phyloP scores from a whole-genome alignment of 2,113 vertebrate genomes.

The Cavia porcellus region DNA sequence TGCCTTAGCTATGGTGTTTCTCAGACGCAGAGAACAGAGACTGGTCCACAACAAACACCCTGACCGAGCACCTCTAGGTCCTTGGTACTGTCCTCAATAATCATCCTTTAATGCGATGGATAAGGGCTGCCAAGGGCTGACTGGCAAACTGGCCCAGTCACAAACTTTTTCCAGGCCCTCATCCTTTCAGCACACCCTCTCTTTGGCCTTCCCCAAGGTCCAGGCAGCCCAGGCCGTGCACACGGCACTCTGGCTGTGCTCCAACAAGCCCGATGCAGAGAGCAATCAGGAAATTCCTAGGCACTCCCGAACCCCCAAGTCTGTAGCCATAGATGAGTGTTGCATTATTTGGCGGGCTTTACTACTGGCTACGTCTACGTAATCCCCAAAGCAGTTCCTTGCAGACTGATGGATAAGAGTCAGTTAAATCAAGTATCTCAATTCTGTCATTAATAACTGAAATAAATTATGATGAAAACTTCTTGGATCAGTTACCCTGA shows the following conservation, averaged over 20 bases:
- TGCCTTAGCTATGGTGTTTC: not conserved
- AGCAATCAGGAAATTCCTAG: not conserved
- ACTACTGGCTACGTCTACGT: not conserved
- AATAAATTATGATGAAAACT: not conserved
- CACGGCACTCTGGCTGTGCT: not conserved
- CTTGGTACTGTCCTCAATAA: not conserved
- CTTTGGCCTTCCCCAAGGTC: fast-evolving
- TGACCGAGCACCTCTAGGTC: not conserved
- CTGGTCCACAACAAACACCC: not conserved
- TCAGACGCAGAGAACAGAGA: not conserved
- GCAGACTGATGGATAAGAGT: not conserved
- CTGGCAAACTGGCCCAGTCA: too few species aligned
- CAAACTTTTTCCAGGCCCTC: not conserved
- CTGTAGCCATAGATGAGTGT: fast-evolving
- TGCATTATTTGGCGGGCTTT: fast-evolving
- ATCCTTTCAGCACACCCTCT: not conserved
- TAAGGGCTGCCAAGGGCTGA: not conserved
- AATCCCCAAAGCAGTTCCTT: not conserved
- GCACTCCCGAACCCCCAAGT: not conserved
- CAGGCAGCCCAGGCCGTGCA: not conserved
- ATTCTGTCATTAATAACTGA: not conserved
- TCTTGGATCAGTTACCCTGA: not conserved
- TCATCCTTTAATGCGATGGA: not conserved
- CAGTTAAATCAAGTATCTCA: not conserved
- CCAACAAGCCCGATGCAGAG: not conserved